Evolutionary conservation across 1,140 invertebrate genomes (phyloP).

Genomic region (Drosophila hydei): DNA sequence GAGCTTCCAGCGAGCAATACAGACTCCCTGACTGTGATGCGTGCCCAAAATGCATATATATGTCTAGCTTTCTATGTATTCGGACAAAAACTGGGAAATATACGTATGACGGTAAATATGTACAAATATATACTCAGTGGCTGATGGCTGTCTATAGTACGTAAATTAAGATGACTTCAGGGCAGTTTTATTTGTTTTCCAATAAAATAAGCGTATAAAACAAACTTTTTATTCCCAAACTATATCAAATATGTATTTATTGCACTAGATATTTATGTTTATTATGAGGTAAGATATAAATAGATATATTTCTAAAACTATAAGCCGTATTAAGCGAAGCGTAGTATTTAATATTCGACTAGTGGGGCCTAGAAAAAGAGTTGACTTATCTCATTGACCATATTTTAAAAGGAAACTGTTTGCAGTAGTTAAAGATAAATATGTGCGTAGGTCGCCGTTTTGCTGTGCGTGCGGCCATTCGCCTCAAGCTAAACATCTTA

Average conservation of each 20-base stretch:
- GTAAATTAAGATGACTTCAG: too few relatives aligned
- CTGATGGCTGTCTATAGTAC: too few relatives aligned
- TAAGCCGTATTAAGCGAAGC: neutral
- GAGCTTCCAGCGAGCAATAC: constrained; percentile 65
- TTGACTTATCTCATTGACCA: constrained; percentile 33
- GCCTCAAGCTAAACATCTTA: constrained; percentile 50
- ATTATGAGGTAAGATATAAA: too few relatives aligned
- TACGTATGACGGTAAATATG: neutral
- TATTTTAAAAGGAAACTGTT: constrained; percentile 54
- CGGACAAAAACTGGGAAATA: neutral
- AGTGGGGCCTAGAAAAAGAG: neutral
- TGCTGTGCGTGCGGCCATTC: constrained; percentile 40
- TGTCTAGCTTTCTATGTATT: constrained; percentile 23
- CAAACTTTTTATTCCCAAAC: too few relatives aligned
- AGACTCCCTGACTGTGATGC: constrained; percentile 57
- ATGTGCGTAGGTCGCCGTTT: constrained; percentile 54
- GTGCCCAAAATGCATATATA: constrained; percentile 60
- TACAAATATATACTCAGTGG: neutral
- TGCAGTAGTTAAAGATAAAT: constrained; percentile 44
- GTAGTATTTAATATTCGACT: neutral
- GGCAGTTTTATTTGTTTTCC: too few relatives aligned
- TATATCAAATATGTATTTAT: too few relatives aligned
- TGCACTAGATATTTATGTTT: too few relatives aligned
- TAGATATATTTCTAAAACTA: neutral
- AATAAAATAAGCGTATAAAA: neutral